phyloP scores from a whole-genome alignment of 2,888 invertebrate species.

The Himalopsyche tibetana region DNA sequence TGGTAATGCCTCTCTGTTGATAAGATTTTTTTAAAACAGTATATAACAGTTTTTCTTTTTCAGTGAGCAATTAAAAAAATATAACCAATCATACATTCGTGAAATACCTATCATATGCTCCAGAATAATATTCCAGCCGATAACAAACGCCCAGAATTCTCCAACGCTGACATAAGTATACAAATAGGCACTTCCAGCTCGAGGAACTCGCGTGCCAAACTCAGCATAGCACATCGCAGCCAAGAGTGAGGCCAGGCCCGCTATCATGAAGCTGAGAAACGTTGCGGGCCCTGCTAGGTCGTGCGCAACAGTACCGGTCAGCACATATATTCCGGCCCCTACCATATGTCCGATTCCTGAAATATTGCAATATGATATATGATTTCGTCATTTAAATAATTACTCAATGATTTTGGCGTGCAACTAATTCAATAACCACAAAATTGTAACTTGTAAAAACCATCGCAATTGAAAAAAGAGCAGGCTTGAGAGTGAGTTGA shows the following conservation, averaged over 20 bases:
- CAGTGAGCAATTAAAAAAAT: no score
- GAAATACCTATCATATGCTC: slow-evolving; percentile 89
- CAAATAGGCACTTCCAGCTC: slow-evolving; percentile 94
- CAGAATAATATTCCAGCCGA: slow-evolving; percentile 95
- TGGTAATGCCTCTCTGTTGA: no score
- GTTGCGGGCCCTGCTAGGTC: slow-evolving; percentile 91
- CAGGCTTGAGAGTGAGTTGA: no score
- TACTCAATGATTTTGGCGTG: no score
- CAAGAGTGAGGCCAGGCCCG: slow-evolving; percentile 88
- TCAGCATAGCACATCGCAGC: slow-evolving; percentile 94
- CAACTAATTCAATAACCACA: no score
- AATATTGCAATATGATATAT: background rate
- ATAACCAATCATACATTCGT: no score
- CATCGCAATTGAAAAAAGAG: no score
- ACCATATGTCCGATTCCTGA: slow-evolving; percentile 96
- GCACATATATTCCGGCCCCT: slow-evolving; percentile 95
- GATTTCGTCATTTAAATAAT: no score
- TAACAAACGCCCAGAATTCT: slow-evolving; percentile 95
- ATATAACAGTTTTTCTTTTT: no score
- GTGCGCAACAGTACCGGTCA: slow-evolving; percentile 90
- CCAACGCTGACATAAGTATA: slow-evolving; percentile 96
- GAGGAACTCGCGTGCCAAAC: slow-evolving; percentile 90
- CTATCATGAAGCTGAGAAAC: slow-evolving; percentile 81
- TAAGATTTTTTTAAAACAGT: no score
- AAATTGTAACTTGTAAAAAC: no score